A percentile compares a stretch with the other conserved stretches of the same genome.
phyloP scores from a whole-genome alignment of 1,140 invertebrate genomes.

The Trichonephila clavata region DNA sequence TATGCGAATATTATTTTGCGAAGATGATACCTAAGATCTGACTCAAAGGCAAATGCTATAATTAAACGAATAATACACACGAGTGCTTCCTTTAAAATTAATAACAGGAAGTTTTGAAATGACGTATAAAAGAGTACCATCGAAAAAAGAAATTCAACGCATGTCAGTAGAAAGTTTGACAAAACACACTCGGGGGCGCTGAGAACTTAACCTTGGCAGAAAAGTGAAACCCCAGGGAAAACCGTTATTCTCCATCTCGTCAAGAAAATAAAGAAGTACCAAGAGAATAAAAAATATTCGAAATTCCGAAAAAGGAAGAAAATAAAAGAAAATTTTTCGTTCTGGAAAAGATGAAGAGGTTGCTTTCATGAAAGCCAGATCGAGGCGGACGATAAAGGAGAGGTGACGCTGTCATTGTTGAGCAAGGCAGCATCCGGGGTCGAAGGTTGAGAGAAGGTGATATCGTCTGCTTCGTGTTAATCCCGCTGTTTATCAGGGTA shows the following conservation, averaged over 20 bases:
- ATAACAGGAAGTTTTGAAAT: too few species aligned
- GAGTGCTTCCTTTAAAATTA: too few species aligned
- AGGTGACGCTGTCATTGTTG: conserved; percentile 38
- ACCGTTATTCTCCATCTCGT: neutral
- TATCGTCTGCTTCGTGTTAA: neutral
- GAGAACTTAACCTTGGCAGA: conserved; percentile 5
- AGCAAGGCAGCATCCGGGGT: neutral
- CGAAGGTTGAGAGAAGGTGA: neutral
- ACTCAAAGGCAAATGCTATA: too few species aligned
- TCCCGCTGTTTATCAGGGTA: neutral
- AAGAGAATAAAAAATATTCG: neutral
- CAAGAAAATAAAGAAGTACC: neutral
- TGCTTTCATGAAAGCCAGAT: conserved; percentile 11
- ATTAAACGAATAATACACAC: too few species aligned
- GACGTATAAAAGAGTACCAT: too few species aligned
- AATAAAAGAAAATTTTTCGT: neutral
- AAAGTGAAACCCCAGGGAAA: neutral
- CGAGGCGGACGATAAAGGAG: neutral
- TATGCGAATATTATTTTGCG: too few species aligned
- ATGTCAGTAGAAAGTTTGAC: neutral
- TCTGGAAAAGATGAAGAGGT: neutral
- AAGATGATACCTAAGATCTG: too few species aligned
- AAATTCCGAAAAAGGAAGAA: neutral
- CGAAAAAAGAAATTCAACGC: too few species aligned
- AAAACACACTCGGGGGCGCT: neutral